Base-by-base conservation (phyloP, 64 coral and sea anemone genomes). In the Montipora cactus region DNA sequence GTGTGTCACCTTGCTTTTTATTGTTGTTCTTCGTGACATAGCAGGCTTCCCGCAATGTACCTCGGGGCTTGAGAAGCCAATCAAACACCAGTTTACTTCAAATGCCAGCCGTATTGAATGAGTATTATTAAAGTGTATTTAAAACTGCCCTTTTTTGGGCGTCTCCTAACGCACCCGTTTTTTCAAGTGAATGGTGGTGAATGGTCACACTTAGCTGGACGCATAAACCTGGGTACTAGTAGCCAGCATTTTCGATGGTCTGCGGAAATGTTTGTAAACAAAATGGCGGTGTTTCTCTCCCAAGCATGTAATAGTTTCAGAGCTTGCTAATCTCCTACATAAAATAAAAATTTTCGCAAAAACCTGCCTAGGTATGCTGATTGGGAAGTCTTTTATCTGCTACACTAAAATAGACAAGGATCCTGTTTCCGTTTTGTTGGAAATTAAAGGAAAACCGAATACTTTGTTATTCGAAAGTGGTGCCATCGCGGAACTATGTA, bases 381-480 rank as follows among this genome's bases (percentile, higher is more conserved):
- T 96, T 81, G 95, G 95, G 81, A 96, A 96, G 64, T 93, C 75
- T 18, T 96, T 93, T 88, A 87, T 91, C 21, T 96, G 95, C 47
- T 96, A 96, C 44, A 91, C 67, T 83, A 93, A 93, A 91, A 91
- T 79, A 51, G 95, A 96, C 75, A 71, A 70, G 46, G 95, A 96
- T 44, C 87, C 89, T 91, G 91, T 96, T 3, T 96, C 95, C 9
- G 90, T 96, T 87, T 89, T 96, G 13, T 76, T 96, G 52, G 95
- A 96, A 81, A 83, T 84, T 64, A 96, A 96, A 64, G 71, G 90
- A 48, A 84, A 82, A 66, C 23, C 80, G 25, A 88, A 96, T 37
- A 91, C 92, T n/a, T n/a, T 96, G 7, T 81, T 96, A 8, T 96
- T 96, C 74, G 95, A 96, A 22, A 91, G 91, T 58, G 95, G 95